phyloP scores from a whole-genome alignment of 30 jellyfish, hydroid and myxozoan species.

The Chironex yamaguchii region DNA sequence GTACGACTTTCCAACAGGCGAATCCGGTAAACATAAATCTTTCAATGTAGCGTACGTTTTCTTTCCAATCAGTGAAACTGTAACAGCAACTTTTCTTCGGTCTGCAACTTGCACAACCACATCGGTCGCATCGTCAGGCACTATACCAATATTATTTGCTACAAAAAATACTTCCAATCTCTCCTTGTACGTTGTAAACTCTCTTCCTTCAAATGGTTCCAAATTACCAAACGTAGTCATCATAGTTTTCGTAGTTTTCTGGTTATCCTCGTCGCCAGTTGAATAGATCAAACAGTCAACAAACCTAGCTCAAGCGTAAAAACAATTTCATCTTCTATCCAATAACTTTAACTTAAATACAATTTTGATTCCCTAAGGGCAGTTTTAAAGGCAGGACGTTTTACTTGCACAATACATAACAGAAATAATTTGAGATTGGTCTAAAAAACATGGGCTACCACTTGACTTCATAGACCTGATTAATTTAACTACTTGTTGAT shows the following conservation, averaged over 20 bases:
- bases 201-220: conserved; percentile 38
- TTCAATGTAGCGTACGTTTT: conserved; percentile 27
- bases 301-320: conserved; percentile 45
- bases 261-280: conserved; percentile 45
- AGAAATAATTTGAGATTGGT: too few relatives aligned
- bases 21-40: conserved; percentile 30
- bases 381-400: neutral
- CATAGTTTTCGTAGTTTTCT: conserved; percentile 15
- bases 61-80: conserved; percentile 33
- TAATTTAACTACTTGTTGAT: too few relatives aligned
- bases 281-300: conserved; percentile 18
- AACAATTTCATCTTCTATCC: neutral
- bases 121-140: conserved; percentile 47
- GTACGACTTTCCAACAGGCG: conserved; percentile 32
- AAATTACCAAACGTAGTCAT: conserved; percentile 20
- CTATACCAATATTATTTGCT: conserved; percentile 26
- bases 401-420: conserved; percentile 22
- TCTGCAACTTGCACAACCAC: conserved; percentile 43
- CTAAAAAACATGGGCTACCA: too few relatives aligned
- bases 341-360: conserved; percentile 18
- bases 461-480: too few relatives aligned
- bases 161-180: conserved; percentile 24
- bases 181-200: conserved; percentile 19
- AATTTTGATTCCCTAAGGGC: conserved; percentile 16
- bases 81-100: too few relatives aligned